phyloP scores from a whole-genome alignment of 23 tunicate species.

The Oikopleura vanhoeffeni region DNA sequence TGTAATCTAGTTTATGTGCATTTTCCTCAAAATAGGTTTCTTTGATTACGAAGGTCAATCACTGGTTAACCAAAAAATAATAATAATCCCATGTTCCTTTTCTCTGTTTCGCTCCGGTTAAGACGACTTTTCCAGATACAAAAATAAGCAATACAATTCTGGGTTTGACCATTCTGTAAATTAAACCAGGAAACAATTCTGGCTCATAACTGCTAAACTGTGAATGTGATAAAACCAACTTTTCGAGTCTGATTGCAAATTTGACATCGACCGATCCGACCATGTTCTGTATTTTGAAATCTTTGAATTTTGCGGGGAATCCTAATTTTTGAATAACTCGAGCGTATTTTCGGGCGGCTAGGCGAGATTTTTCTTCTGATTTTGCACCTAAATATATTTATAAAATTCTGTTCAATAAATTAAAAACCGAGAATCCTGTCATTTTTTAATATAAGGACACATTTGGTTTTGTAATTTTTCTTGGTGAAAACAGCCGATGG shows the following conservation, averaged over 20 bases:
- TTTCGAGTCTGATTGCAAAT: slow-evolving; percentile 77
- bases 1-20: too few relatives aligned
- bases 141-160: slow-evolving; percentile 73
- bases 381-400: slow-evolving; percentile 33
- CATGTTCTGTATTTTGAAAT: slow-evolving; percentile 94
- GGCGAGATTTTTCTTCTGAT: slow-evolving; percentile 64
- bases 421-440: neutral
- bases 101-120: slow-evolving; percentile 42
- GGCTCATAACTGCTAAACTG: slow-evolving; percentile 95
- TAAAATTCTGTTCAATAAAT: neutral
- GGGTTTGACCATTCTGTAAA: slow-evolving; percentile 94
- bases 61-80: too few relatives aligned
- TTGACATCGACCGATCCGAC: slow-evolving; percentile 97
- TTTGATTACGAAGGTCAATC: too few relatives aligned
- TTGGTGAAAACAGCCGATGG: too few relatives aligned
- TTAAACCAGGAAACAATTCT: slow-evolving; percentile 85
- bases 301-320: slow-evolving; percentile 85
- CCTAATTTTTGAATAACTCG: slow-evolving; percentile 92
- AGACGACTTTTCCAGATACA: slow-evolving; percentile 97
- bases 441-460: too few relatives aligned
- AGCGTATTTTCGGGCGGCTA: slow-evolving; percentile 95
- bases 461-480: too few relatives aligned
- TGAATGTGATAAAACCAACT: slow-evolving; percentile 63
- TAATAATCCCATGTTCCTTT: too few relatives aligned
- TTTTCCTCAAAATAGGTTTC: too few relatives aligned